Conservation (phyloP, 2,888 invertebrate genomes). For the Exephanes ischioxanthus region DNA sequence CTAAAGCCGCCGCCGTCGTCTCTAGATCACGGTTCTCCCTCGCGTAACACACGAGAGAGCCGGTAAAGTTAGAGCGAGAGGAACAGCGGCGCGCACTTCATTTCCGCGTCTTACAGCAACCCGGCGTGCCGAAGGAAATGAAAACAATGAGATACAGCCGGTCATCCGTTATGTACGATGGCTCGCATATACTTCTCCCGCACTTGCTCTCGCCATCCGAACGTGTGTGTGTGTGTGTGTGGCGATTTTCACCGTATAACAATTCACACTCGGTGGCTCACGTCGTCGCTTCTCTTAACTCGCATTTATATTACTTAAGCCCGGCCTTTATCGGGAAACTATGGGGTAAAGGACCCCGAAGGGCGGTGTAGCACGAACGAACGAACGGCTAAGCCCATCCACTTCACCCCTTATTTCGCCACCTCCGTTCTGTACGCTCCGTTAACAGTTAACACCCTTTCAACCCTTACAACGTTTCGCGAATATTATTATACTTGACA, state of each 20-base stretch:
- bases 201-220: neutral
- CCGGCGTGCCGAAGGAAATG: slow-evolving; percentile 84
- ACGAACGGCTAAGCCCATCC: slow-evolving; percentile 14
- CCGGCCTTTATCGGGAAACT: slow-evolving; percentile 35
- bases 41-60: neutral
- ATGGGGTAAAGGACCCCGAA: slow-evolving; percentile 18
- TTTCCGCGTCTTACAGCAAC: slow-evolving; percentile 85
- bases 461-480: slow-evolving; percentile 25
- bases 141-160: slow-evolving; percentile 85
- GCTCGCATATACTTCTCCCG: slow-evolving; percentile 27
- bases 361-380: slow-evolving; percentile 28
- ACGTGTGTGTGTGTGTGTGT: neutral
- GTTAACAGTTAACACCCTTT: slow-evolving; percentile 31
- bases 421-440: slow-evolving; percentile 18
- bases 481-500: slow-evolving; percentile 16
- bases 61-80: slow-evolving; percentile 17
- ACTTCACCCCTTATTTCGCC: slow-evolving; percentile 33
- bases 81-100: slow-evolving; percentile 82
- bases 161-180: slow-evolving; percentile 83
- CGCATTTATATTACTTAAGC: slow-evolving; percentile 84
- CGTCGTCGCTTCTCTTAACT: slow-evolving; percentile 77
- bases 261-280: slow-evolving; percentile 16
- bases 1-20: slow-evolving; percentile 36
- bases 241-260: slow-evolving; percentile 17
- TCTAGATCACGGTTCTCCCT: slow-evolving; percentile 46